These are phyloP conservation scores for Drosophila testacea DNA, from an alignment of 2,888 invertebrate species.

Conservation along the genomic window DNA sequence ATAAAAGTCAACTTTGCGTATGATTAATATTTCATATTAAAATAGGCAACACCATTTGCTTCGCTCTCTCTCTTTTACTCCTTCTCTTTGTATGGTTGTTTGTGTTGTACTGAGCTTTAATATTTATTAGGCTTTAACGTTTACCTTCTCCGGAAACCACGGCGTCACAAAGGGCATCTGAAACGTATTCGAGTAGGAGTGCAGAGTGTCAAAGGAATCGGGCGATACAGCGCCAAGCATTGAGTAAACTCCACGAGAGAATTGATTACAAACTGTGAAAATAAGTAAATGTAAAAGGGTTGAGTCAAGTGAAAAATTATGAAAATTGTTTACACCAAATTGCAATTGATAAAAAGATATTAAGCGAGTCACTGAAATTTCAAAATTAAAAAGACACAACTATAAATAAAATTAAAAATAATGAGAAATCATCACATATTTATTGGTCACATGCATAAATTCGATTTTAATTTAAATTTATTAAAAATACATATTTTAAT, in stretches of 20 bases:
- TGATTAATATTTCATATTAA: conserved; percentile 82
- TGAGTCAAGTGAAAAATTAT: conserved; percentile 5
- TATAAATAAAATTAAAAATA: neutral
- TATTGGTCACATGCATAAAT: too few species aligned
- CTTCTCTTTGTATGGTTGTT: neutral
- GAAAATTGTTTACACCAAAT: neutral
- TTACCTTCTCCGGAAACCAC: conserved; percentile 96
- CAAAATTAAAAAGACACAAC: neutral
- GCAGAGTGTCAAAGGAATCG: conserved; percentile 97
- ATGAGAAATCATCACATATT: neutral
- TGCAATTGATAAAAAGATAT: conserved; percentile 2
- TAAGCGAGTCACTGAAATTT: neutral
- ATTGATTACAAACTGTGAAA: conserved; percentile 94
- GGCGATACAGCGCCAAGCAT: conserved; percentile 96
- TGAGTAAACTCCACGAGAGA: conserved; percentile 94
- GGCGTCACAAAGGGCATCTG: conserved; percentile 98
- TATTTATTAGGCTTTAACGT: conserved; percentile 67
- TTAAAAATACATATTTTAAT: neutral
- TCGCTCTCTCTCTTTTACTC: neutral
- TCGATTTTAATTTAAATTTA: too few species aligned
- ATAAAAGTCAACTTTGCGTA: conserved; percentile 72
- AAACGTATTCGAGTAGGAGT: conserved; percentile 97
- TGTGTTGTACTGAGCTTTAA: conserved; percentile 37
- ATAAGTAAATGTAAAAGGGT: neutral
- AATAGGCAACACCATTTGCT: conserved; percentile 54